Evolutionary conservation across 2,797 vertebrate species (phyloP).

Genomic region (Chelonia mydas): DNA sequence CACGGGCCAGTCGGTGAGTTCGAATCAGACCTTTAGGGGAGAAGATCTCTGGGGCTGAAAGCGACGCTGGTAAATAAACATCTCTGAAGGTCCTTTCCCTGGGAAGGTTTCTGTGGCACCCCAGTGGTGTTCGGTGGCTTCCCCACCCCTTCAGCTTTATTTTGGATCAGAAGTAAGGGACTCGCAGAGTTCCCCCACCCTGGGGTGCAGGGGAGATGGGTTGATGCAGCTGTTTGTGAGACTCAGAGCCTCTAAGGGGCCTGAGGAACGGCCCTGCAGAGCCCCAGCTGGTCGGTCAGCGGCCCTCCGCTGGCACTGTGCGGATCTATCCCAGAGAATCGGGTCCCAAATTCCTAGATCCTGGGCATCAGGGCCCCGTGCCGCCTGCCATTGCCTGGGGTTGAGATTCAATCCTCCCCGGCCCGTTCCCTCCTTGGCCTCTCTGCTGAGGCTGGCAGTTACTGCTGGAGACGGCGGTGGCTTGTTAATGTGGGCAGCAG

Average conservation of each 20-base stretch:
- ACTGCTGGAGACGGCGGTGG: background rate
- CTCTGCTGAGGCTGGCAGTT: background rate
- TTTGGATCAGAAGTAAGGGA: background rate
- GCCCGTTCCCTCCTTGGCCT: background rate
- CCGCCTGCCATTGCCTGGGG: background rate
- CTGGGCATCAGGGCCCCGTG: background rate
- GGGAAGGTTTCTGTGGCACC: background rate
- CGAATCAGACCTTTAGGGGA: background rate
- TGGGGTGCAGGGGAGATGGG: background rate
- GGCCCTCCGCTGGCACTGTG: too few species aligned
- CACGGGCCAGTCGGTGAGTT: background rate
- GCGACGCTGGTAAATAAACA: background rate
- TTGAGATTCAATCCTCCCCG: background rate
- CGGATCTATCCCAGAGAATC: background rate
- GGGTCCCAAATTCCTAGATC: background rate
- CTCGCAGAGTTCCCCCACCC: background rate
- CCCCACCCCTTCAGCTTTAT: background rate
- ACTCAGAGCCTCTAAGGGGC: background rate
- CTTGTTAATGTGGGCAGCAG: background rate
- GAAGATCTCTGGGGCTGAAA: background rate
- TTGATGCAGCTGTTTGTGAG: background rate
- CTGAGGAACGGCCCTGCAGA: too few species aligned
- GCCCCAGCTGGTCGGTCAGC: background rate
- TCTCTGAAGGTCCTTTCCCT: background rate
- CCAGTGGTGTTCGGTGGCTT: background rate